Conservation (phyloP, 2,113 vertebrate species). For the Pleuronectes platessa region DNA sequence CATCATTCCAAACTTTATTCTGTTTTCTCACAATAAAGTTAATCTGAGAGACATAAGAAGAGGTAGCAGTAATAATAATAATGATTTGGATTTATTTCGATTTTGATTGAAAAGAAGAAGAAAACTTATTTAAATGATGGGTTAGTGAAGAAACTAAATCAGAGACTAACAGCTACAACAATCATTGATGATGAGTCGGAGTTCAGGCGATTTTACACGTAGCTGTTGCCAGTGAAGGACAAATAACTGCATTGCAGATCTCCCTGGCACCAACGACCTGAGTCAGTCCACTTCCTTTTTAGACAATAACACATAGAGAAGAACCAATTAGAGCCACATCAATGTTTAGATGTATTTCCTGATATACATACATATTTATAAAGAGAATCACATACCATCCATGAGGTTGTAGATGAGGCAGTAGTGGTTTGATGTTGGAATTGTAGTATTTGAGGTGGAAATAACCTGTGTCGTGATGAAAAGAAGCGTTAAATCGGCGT, state of each 20-base stretch:
- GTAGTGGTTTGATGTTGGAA: conserved; percentile 14
- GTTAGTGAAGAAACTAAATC: too few species aligned
- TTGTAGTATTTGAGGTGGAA: not conserved
- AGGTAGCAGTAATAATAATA: too few species aligned
- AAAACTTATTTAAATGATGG: too few species aligned
- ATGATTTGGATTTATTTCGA: too few species aligned
- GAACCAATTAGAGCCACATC: not conserved
- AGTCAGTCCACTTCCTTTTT: conserved; percentile 19
- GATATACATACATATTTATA: not conserved
- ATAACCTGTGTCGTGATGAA: not conserved
- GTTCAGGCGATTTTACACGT: not conserved
- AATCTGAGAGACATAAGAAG: too few species aligned
- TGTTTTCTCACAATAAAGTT: too few species aligned
- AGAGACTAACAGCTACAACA: too few species aligned
- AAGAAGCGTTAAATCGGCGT: too few species aligned
- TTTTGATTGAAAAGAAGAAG: too few species aligned
- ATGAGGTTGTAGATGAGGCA: conserved; percentile 35
- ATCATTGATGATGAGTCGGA: too few species aligned
- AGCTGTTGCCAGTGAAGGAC: not conserved
- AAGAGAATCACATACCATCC: not conserved
- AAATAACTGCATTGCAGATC: not conserved
- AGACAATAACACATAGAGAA: not conserved
- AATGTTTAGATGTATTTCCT: not conserved
- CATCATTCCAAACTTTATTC: too few species aligned
- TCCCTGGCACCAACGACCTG: conserved; percentile 1